phyloP scores from a whole-genome alignment of 2,797 vertebrate genomes.

The Sebastes hopkinsi region DNA sequence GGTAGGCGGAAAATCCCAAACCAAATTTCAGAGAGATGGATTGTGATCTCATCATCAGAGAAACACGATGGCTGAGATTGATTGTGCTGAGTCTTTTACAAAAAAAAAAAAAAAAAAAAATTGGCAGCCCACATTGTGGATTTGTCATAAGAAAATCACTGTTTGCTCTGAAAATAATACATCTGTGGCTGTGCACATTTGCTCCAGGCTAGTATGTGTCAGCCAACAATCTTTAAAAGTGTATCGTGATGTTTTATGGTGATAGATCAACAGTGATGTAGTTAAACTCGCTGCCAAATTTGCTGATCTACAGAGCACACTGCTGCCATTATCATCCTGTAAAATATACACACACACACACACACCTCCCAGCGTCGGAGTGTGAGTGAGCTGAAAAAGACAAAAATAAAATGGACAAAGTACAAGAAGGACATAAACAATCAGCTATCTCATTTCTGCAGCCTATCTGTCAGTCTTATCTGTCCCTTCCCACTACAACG shows the following conservation, averaged over 20 bases:
- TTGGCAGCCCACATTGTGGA: slow-evolving; percentile 46
- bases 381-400: background rate
- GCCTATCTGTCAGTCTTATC: slow-evolving; percentile 57
- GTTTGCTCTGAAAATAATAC: slow-evolving; percentile 60
- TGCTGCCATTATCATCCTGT: background rate
- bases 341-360: background rate
- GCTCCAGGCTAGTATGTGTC: slow-evolving; percentile 52
- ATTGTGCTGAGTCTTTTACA: slow-evolving; percentile 49
- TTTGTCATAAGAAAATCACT: slow-evolving; percentile 51
- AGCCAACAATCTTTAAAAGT: slow-evolving; percentile 45
- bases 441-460: slow-evolving; percentile 47
- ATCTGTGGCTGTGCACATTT: slow-evolving; percentile 40
- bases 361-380: background rate
- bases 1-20: slow-evolving; percentile 64
- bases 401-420: slow-evolving; percentile 18
- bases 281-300: slow-evolving; percentile 35
- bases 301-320: slow-evolving; percentile 22
- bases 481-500: slow-evolving; percentile 40
- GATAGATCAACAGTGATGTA: slow-evolving; percentile 46
- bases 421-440: slow-evolving; percentile 37
- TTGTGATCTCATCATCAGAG: slow-evolving; percentile 59
- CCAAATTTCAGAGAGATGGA: slow-evolving; percentile 64
- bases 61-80: slow-evolving; percentile 52
- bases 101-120: background rate
- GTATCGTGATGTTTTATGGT: slow-evolving; percentile 27